phyloP scores from a whole-genome alignment of 2,888 invertebrate genomes.

The Oithona nana region DNA sequence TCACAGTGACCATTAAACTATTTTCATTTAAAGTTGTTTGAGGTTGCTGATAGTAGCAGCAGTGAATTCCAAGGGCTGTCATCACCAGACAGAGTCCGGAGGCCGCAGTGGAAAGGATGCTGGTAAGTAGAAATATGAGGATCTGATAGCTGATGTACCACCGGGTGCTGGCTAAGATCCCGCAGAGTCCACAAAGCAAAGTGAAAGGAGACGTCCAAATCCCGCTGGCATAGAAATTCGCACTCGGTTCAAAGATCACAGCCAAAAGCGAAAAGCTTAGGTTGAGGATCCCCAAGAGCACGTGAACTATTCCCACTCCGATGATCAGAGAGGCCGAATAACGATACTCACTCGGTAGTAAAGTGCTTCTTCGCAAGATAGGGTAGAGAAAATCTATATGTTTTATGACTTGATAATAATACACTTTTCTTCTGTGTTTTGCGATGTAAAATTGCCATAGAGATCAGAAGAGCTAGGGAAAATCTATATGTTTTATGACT shows the following conservation, averaged over 20 bases:
- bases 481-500: too few relatives aligned
- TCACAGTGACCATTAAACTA: not conserved
- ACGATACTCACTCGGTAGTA: not conserved
- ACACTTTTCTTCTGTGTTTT: too few relatives aligned
- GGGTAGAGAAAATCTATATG: too few relatives aligned
- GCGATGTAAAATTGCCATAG: too few relatives aligned
- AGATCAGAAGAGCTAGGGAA: too few relatives aligned
- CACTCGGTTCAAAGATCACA: not conserved
- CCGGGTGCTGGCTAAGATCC: not conserved
- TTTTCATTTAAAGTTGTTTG: not conserved
- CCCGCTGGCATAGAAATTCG: not conserved
- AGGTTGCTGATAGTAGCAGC: too few relatives aligned
- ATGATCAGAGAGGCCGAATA: not conserved
- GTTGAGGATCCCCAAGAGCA: not conserved
- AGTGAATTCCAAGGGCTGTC: not conserved
- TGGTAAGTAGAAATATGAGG: not conserved
- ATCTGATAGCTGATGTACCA: not conserved
- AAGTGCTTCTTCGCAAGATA: too few relatives aligned
- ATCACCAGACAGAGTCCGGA: not conserved
- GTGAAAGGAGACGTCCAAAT: not conserved
- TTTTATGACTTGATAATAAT: too few relatives aligned
- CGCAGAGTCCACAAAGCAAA: not conserved
- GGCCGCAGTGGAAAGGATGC: not conserved
- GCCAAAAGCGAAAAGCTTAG: not conserved
- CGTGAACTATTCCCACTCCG: not conserved